Conservation (phyloP, 1,140 invertebrate genomes). For the Drosophila sulfurigaster region DNA sequence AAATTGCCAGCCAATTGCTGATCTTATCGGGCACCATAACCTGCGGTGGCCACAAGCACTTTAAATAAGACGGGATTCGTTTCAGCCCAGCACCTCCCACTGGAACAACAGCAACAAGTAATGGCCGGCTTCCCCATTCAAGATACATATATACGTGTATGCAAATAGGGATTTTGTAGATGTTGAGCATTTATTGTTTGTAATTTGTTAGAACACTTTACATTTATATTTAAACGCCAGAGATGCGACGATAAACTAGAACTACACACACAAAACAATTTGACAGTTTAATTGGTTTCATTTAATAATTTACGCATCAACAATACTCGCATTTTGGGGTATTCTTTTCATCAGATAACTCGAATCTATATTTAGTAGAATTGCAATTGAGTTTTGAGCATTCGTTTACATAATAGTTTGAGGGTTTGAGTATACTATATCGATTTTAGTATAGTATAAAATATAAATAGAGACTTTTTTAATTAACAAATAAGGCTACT, state of each 20-base stretch:
- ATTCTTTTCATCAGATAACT: constrained; percentile 27
- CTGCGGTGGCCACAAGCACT: constrained; percentile 19
- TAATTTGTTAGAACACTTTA: constrained; percentile 80
- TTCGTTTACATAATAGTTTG: constrained; percentile 7
- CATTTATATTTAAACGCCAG: constrained; percentile 75
- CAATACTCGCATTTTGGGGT: constrained; percentile 21
- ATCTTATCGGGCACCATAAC: constrained; percentile 53
- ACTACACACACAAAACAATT: constrained; percentile 80
- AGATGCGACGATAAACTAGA: constrained; percentile 76
- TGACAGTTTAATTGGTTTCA: constrained; percentile 77
- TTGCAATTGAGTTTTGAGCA: neutral
- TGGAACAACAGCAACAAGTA: constrained; percentile 38
- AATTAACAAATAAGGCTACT: constrained; percentile 53
- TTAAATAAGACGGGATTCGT: neutral
- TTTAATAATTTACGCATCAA: constrained; percentile 40
- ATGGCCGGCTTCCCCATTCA: neutral
- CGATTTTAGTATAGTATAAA: constrained; percentile 57
- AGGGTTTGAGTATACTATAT: neutral
- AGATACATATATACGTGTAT: neutral
- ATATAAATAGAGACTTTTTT: constrained; percentile 68
- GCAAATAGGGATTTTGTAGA: constrained; percentile 48
- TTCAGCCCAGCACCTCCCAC: neutral
- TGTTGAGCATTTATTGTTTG: constrained; percentile 77
- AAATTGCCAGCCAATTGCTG: constrained; percentile 60
- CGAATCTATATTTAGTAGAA: constrained; percentile 21